Conservation (phyloP, 2,888 invertebrate genomes). For the Alloscopus bannaensis region DNA sequence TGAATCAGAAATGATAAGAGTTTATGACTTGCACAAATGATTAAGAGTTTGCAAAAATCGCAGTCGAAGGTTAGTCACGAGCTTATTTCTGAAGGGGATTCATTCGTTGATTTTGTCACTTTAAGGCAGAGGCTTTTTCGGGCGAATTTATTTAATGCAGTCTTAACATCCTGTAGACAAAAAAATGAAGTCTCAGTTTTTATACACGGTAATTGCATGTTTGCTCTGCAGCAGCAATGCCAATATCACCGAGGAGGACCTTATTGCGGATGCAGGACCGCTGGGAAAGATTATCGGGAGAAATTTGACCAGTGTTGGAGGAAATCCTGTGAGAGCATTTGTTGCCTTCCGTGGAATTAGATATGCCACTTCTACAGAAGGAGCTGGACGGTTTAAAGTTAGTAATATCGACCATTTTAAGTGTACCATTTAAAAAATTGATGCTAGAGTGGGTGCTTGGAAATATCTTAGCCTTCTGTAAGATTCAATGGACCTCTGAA, state of each 20-base stretch:
- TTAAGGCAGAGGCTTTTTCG: too few species aligned
- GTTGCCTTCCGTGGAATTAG: conserved; percentile 59
- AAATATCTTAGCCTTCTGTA: conserved; percentile 62
- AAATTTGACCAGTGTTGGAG: neutral
- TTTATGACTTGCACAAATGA: too few species aligned
- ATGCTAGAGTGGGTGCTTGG: too few species aligned
- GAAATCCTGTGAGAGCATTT: conserved; percentile 31
- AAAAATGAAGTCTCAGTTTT: neutral
- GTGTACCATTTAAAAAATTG: too few species aligned
- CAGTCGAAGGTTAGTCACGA: too few species aligned
- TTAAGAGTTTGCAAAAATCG: too few species aligned
- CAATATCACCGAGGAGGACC: conserved; percentile 40
- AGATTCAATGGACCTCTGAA: conserved; percentile 20
- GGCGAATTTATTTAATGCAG: too few species aligned
- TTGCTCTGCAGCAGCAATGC: neutral
- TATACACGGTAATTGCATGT: neutral
- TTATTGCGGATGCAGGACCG: conserved; percentile 52
- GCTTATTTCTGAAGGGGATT: too few species aligned
- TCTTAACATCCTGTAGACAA: too few species aligned
- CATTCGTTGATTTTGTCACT: too few species aligned
- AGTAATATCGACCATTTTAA: too few species aligned
- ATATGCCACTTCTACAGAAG: conserved; percentile 48
- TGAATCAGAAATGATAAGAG: too few species aligned
- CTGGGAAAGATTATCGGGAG: conserved; percentile 57
- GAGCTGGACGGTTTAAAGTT: conserved; percentile 54